phyloP scores from a whole-genome alignment of 2,113 vertebrate genomes.

The Steatornis caripensis region DNA sequence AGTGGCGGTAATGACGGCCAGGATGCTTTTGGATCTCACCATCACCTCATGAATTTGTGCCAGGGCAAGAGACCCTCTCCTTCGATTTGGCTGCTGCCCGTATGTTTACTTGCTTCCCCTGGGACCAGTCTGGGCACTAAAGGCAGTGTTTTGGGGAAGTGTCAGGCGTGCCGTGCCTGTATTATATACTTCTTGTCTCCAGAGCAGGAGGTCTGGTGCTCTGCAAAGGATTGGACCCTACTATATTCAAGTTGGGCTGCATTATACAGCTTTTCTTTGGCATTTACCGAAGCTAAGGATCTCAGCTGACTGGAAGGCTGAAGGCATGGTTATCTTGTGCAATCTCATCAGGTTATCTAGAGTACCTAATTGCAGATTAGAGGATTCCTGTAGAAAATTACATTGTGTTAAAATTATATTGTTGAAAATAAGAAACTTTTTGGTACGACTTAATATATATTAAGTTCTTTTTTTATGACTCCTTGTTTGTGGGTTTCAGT shows the following conservation, averaged over 20 bases:
- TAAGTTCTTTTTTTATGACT: not conserved
- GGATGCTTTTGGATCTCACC: not conserved
- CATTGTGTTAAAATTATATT: not conserved
- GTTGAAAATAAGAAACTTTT: not conserved
- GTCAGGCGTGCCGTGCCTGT: not conserved
- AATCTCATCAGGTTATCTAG: not conserved
- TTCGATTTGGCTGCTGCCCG: not conserved
- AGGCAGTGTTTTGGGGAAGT: not conserved
- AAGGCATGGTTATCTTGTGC: not conserved
- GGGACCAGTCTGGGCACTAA: not conserved
- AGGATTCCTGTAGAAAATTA: not conserved
- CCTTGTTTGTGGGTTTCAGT: not conserved
- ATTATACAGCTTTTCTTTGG: not conserved
- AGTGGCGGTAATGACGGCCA: rapidly evolving
- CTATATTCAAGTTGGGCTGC: not conserved
- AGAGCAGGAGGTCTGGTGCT: not conserved
- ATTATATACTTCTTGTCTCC: rapidly evolving
- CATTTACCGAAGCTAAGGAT: not conserved
- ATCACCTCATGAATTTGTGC: rapidly evolving
- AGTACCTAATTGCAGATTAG: not conserved
- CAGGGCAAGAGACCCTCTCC: not conserved
- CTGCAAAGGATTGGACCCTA: not conserved
- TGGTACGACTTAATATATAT: not conserved
- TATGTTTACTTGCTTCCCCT: not conserved
- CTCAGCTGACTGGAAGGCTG: not conserved